Evolutionary conservation across 1,140 invertebrate genomes (phyloP), one percentile per base, ranked within the genome.

Genomic region (Drosophila grimshawi): DNA sequence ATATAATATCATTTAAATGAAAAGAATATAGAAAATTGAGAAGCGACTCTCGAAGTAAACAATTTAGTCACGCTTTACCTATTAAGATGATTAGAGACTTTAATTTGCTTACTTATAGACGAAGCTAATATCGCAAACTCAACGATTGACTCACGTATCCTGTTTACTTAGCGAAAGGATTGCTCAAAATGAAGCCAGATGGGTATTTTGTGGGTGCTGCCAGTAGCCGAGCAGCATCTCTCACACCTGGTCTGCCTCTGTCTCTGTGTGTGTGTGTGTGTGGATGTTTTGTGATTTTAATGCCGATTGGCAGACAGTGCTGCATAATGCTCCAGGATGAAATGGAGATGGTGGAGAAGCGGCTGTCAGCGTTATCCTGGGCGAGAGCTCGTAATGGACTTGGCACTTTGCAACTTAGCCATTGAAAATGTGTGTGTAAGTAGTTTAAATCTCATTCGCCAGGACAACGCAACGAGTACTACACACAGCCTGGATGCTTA

Each of bases 341-440:
- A 55, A 51, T 55, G 43, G 49, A 67, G 53, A 67, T 68, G 77
- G 66, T 46, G 61, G 29, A 19, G 37, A 10, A 4, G 10, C 62
- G 48, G 30, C 74, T 66, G 70, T 53, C 60, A 37, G 66, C 59
- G 46, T 85, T 75, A 62, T 70, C 52, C 60, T 41, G 80, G 80
- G 72, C 30, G 76, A 59, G 63, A 37, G 64, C 55, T 73, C 76
- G 76, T 88, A 88, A 88, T 88, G 83, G 85, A 88, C 83, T 88
- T 88, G 83, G 76, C 85, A 88, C 83, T 88, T 88, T 88, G 83
- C 83, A 88, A 89, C 83, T 88, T 78, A 70, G 61, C 83, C 83
- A 88, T 88, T 88, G 85, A 83, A 89, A 89, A 69, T 83, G 83
- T 88, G 83, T 89, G 80, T 89, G 85, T 89, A 89, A 89, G 83